Percentiles rank a stretch among this genome's conserved stretches.
Evolutionary conservation across 2,113 vertebrate genomes (phyloP).

Genomic region (Anarrhichthys ocellatus): DNA sequence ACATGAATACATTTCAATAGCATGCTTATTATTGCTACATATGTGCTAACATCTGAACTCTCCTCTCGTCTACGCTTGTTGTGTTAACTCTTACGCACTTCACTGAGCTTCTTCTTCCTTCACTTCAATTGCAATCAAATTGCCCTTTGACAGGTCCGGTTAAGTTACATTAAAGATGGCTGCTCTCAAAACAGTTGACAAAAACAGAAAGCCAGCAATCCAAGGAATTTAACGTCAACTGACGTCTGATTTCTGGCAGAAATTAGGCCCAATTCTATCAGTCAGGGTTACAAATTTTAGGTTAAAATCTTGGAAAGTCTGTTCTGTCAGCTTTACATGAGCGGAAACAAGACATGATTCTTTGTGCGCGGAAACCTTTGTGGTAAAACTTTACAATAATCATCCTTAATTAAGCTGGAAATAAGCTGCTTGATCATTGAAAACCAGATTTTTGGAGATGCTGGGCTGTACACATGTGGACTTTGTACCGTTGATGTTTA

Average conservation of each 20-base stretch:
- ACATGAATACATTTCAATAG: not conserved
- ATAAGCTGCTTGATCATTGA: not conserved
- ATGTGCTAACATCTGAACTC: not conserved
- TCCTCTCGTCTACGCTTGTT: not conserved
- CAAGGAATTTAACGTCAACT: not conserved
- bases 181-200: not conserved
- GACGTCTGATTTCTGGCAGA: not conserved
- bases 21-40: not conserved
- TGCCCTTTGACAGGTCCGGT: not conserved
- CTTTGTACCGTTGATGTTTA: not conserved
- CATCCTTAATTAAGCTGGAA: constrained; percentile 1
- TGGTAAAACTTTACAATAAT: not conserved
- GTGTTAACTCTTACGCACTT: not conserved
- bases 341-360: constrained; percentile 1
- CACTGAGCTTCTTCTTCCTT: not conserved
- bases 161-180: not conserved
- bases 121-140: not conserved
- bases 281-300: not conserved
- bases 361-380: not conserved
- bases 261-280: not conserved
- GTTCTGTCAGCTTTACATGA: not conserved
- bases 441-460: not conserved
- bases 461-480: not conserved
- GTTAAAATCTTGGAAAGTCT: not conserved
- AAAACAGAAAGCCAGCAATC: not conserved